Evolutionary conservation across 2,888 invertebrate species (phyloP).

Genomic region (Colletes collaris): DNA sequence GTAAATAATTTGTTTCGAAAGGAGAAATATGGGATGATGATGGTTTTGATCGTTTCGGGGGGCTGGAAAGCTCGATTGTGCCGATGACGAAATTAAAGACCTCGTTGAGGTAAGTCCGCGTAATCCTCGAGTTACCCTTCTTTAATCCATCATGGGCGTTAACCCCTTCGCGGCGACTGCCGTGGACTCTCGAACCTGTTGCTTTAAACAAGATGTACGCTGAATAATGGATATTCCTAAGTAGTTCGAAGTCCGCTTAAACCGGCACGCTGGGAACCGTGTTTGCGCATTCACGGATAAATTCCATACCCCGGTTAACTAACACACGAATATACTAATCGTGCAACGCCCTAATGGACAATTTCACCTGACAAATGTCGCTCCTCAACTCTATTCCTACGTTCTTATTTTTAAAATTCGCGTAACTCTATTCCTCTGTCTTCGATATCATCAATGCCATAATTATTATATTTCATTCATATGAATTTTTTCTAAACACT

Average conservation of each 20-base stretch:
- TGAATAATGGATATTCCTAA: constrained; percentile 79
- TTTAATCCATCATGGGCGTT: constrained; percentile 79
- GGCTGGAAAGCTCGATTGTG: neutral
- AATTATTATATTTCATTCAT: no score
- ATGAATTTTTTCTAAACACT: no score
- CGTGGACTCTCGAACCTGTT: constrained; percentile 76
- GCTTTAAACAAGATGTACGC: constrained; percentile 78
- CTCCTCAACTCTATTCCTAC: no score
- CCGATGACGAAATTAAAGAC: constrained; percentile 59
- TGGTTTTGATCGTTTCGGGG: neutral
- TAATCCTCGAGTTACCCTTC: constrained; percentile 72
- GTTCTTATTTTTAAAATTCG: no score
- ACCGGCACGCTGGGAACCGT: constrained; percentile 43
- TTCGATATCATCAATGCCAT: no score
- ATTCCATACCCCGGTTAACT: constrained; percentile 62
- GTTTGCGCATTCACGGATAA: constrained; percentile 63
- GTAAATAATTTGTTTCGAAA: neutral
- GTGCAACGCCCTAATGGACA: constrained; percentile 23
- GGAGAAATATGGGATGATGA: neutral
- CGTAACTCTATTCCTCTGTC: no score
- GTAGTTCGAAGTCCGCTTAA: constrained; percentile 73
- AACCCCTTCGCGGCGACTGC: constrained; percentile 71
- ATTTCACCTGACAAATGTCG: neutral
- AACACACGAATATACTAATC: constrained; percentile 63
- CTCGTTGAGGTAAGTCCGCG: constrained; percentile 67